Percentiles rank a stretch among this genome's conserved stretches.
Evolutionary conservation across 2,113 vertebrate genomes (phyloP).

Genomic region (Trochalopteron elliotii): DNA sequence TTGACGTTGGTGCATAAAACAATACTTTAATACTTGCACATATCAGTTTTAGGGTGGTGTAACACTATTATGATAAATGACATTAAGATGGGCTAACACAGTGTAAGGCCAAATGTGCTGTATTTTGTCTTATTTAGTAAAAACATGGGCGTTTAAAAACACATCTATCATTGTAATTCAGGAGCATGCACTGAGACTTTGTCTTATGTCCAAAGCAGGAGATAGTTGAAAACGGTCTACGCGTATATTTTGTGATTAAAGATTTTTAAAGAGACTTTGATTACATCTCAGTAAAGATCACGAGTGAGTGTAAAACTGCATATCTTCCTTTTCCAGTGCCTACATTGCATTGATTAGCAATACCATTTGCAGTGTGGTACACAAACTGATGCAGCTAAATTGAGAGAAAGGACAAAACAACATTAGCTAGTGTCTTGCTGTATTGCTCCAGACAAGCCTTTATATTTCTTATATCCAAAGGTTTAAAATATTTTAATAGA

Average conservation of each 20-base stretch:
- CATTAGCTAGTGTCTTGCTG: not conserved
- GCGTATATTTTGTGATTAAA: constrained; percentile 25
- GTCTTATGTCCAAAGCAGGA: not conserved
- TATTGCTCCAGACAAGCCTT: not conserved
- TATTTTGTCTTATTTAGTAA: constrained; percentile 1
- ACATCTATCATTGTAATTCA: not conserved
- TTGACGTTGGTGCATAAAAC: not conserved
- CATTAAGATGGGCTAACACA: not conserved
- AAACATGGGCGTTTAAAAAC: not conserved
- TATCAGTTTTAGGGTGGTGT: not conserved
- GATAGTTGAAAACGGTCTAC: not conserved
- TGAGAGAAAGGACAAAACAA: not conserved
- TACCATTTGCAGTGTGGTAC: not conserved
- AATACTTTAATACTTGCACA: not conserved
- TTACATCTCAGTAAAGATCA: constrained; percentile 10
- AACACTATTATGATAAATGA: not conserved
- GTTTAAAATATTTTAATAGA: constrained; percentile 20
- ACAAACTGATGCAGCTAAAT: constrained; percentile 12
- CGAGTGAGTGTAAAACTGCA: not conserved
- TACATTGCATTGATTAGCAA: constrained; percentile 52
- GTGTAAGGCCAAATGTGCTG: not conserved
- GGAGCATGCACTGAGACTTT: not conserved
- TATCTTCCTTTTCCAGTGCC: constrained; percentile 53
- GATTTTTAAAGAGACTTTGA: constrained; percentile 47
- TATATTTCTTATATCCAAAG: not conserved